Conservation (phyloP, 2,797 vertebrate species). For the Hemibagrus guttatus region DNA sequence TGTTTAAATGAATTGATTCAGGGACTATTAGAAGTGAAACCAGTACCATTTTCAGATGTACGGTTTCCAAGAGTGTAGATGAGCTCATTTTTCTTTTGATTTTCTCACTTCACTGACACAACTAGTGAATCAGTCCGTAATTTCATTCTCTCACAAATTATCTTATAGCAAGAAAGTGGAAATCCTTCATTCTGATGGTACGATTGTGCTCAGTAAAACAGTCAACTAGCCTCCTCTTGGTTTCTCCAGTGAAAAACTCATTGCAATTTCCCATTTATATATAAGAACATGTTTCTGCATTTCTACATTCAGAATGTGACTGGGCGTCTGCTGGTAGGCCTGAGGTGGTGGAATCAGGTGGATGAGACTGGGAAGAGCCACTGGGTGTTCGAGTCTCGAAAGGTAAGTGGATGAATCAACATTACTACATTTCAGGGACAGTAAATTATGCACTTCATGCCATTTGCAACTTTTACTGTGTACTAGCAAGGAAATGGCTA, state of each 20-base stretch:
- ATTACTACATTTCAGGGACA: background rate
- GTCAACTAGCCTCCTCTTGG: no score
- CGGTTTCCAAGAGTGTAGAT: no score
- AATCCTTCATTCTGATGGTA: no score
- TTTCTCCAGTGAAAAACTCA: no score
- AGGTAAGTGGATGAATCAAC: conserved; percentile 70
- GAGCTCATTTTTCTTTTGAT: background rate
- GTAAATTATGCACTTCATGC: background rate
- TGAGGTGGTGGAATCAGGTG: conserved; percentile 97
- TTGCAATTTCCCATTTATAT: no score
- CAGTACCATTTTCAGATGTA: background rate
- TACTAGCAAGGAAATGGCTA: background rate
- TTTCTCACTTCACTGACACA: background rate
- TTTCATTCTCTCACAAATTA: no score
- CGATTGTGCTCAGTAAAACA: no score
- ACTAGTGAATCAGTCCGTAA: background rate
- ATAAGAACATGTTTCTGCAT: background rate
- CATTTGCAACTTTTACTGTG: conserved; percentile 1
- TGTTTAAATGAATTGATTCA: background rate
- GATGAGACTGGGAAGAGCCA: conserved; percentile 88
- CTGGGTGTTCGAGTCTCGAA: conserved; percentile 91
- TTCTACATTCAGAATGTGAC: conserved; percentile 83
- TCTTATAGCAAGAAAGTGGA: no score
- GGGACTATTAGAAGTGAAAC: background rate
- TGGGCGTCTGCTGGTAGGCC: conserved; percentile 89